Conservation (phyloP, 2,888 invertebrate species). For the Eilema depressum region DNA sequence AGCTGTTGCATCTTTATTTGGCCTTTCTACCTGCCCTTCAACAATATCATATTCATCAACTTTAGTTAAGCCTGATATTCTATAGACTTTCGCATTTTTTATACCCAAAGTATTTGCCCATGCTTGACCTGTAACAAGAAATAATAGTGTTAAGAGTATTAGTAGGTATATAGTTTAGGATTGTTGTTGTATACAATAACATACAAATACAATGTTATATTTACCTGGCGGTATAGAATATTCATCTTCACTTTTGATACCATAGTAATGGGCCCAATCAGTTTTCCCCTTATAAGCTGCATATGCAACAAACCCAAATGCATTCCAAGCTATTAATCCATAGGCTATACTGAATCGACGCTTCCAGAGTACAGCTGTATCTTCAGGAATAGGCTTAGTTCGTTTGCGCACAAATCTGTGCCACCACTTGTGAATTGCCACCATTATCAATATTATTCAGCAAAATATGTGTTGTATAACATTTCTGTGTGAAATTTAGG, state of each 20-base stretch:
- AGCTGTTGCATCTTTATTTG: not conserved
- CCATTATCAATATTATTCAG: constrained; percentile 38
- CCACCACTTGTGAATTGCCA: constrained; percentile 76
- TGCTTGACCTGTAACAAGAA: constrained; percentile 80
- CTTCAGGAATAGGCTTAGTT: constrained; percentile 76
- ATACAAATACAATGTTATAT: not conserved
- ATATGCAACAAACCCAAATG: constrained; percentile 89
- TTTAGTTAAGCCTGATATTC: constrained; percentile 82
- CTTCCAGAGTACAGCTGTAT: constrained; percentile 88
- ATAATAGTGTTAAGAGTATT: not conserved
- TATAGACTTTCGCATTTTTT: constrained; percentile 86
- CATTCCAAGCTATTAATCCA: constrained; percentile 90
- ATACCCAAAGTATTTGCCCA: constrained; percentile 87
- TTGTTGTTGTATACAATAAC: not conserved
- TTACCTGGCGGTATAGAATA: constrained; percentile 86
- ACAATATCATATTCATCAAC: constrained; percentile 82
- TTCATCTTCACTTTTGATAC: constrained; percentile 88
- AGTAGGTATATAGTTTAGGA: no score
- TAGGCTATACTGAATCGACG: constrained; percentile 88
- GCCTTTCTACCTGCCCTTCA: constrained; percentile 64
- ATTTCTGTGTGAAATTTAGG: constrained; percentile 16
- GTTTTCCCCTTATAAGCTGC: constrained; percentile 87
- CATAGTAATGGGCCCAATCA: constrained; percentile 90
- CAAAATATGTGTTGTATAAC: constrained; percentile 30
- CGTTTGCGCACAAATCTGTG: constrained; percentile 74